Evolutionary conservation across 2,888 invertebrate genomes (phyloP).

Genomic region (Dicranocentrus wangi): DNA sequence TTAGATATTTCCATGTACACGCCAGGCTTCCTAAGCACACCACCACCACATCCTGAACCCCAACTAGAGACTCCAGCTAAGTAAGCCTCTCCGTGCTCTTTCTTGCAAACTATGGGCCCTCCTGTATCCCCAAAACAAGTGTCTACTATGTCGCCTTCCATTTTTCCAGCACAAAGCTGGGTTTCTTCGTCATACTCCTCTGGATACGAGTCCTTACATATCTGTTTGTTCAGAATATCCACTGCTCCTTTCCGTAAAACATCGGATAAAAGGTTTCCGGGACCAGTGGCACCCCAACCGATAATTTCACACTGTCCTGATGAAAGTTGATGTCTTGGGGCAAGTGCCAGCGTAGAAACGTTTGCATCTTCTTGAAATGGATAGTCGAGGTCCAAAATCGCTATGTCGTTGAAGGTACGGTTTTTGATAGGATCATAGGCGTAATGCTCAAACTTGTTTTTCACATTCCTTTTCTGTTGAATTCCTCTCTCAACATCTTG

Average conservation of each 20-base stretch:
- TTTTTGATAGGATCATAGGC: neutral
- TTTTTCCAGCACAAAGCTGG: conserved; percentile 29
- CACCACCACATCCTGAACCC: neutral
- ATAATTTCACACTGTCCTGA: conserved; percentile 17
- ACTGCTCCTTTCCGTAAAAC: conserved; percentile 15
- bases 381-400: neutral
- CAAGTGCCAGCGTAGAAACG: neutral
- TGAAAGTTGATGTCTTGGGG: neutral
- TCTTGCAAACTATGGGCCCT: conserved; percentile 14
- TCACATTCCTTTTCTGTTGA: neutral
- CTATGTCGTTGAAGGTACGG: conserved; percentile 21
- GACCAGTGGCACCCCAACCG: conserved; percentile 20
- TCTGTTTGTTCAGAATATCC: neutral
- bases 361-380: conserved; percentile 4
- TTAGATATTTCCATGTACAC: conserved; percentile 37
- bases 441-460: neutral
- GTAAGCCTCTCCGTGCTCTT: neutral
- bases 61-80: conserved; percentile 18
- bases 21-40: neutral
- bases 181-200: neutral
- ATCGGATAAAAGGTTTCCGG: neutral
- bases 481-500: neutral
- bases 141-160: conserved; percentile 17
- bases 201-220: neutral
- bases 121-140: conserved; percentile 17